Evolutionary conservation across 2,797 vertebrate genomes (phyloP).

Genomic region (Steatocranus sp.): DNA sequence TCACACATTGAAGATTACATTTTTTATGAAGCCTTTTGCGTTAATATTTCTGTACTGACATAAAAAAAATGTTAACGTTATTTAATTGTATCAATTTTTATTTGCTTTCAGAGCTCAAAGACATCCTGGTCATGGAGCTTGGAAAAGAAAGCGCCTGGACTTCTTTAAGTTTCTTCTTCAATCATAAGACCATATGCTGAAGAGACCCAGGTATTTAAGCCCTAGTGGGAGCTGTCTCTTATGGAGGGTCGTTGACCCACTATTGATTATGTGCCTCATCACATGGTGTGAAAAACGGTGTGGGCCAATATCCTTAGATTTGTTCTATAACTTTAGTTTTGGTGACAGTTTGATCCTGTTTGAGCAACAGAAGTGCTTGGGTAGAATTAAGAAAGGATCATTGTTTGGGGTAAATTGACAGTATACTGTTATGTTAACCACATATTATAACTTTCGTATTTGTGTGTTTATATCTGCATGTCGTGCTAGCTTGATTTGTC

Average conservation of each 20-base stretch:
- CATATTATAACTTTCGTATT: neutral
- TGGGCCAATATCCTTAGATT: neutral
- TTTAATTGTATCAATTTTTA: neutral
- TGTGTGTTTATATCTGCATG: neutral
- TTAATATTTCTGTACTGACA: neutral
- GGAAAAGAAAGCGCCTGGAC: neutral
- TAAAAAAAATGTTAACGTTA: neutral
- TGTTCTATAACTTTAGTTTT: neutral
- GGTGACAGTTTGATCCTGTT: neutral
- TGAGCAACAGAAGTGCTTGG: neutral
- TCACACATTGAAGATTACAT: neutral
- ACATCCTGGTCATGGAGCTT: fast-evolving
- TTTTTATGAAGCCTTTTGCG: neutral
- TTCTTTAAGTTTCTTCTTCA: neutral
- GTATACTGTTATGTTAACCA: neutral
- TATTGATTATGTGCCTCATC: neutral
- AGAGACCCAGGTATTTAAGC: neutral
- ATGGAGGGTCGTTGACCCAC: neutral
- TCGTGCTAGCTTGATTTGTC: neutral
- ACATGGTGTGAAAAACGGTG: neutral
- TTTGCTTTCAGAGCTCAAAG: neutral
- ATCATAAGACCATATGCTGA: neutral
- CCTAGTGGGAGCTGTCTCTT: neutral
- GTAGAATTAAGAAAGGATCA: neutral
- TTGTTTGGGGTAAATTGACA: neutral